phyloP scores from a whole-genome alignment of 1,140 invertebrate species.

The Cyclargus thomasi region DNA sequence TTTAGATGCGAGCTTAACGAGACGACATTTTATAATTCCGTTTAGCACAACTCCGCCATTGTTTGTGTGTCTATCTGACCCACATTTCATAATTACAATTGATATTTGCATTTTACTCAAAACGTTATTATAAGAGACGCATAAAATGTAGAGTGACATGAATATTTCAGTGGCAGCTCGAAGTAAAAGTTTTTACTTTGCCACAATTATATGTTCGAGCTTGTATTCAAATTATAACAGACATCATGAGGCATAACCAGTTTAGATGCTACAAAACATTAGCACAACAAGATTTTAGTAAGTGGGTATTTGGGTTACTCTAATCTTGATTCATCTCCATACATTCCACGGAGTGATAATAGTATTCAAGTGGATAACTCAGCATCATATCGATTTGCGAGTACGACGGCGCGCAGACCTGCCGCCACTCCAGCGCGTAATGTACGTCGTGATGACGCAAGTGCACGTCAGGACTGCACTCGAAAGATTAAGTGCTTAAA shows the following conservation, averaged over 20 bases:
- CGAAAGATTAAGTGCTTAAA: conserved; percentile 19
- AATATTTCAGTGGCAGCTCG: background rate
- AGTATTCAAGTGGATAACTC: conserved; percentile 27
- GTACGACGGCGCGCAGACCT: conserved; percentile 29
- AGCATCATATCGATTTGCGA: conserved; percentile 35
- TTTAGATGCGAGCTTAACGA: conserved; percentile 29
- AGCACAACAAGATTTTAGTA: background rate
- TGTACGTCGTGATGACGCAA: conserved; percentile 27
- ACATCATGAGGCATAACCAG: too few relatives aligned
- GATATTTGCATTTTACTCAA: conserved; percentile 21
- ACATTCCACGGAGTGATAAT: background rate
- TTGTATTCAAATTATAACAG: too few relatives aligned
- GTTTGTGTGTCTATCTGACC: conserved; percentile 18
- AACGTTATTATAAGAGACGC: conserved; percentile 1
- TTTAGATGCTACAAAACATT: too few relatives aligned
- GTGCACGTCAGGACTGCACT: conserved; percentile 21
- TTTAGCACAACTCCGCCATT: conserved; percentile 21
- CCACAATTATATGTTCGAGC: too few relatives aligned
- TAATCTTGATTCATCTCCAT: background rate
- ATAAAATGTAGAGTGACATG: background rate
- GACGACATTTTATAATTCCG: conserved; percentile 28
- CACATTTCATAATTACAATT: conserved; percentile 19
- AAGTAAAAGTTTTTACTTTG: conserved; percentile 7
- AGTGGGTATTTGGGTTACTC: background rate
- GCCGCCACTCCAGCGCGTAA: conserved; percentile 36